phyloP scores from a whole-genome alignment of 2,888 invertebrate species.

The Luperina testacea region DNA sequence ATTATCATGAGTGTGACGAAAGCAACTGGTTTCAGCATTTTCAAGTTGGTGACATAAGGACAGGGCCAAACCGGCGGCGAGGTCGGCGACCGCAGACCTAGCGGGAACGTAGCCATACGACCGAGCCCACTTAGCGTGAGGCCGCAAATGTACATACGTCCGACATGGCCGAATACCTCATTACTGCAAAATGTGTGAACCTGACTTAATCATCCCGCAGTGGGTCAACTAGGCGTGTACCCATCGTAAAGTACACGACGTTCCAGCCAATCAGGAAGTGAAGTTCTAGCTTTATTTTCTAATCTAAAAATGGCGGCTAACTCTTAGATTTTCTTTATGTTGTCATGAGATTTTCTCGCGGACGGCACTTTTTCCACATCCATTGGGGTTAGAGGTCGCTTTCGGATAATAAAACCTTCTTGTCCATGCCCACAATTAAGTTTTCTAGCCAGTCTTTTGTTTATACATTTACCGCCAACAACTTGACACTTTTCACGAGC shows the following conservation, averaged over 20 bases:
- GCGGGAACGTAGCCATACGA: conserved; percentile 71
- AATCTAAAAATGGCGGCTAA: conserved; percentile 1
- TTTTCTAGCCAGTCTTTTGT: conserved; percentile 3
- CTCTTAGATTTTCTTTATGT: conserved; percentile 14
- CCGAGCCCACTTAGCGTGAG: conserved; percentile 69
- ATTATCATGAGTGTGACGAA: conserved; percentile 52
- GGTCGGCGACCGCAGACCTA: conserved; percentile 75
- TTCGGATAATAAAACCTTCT: not conserved
- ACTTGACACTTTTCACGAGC: not conserved
- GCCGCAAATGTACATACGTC: conserved; percentile 59
- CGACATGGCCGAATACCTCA: conserved; percentile 58
- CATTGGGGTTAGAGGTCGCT: not conserved
- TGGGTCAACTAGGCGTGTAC: conserved; percentile 51
- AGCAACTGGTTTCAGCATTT: conserved; percentile 61
- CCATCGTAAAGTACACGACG: conserved; percentile 42
- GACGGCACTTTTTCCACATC: not conserved
- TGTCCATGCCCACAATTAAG: not conserved
- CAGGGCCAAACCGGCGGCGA: conserved; percentile 70
- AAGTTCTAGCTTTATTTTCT: conserved; percentile 24
- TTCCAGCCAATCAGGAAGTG: conserved; percentile 37
- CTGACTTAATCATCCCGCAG: conserved; percentile 50
- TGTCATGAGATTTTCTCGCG: not conserved
- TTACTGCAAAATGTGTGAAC: conserved; percentile 61
- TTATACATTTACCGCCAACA: not conserved
- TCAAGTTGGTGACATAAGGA: conserved; percentile 72